These are phyloP conservation scores for Lycaena phlaeas DNA, from an alignment of 2,888 invertebrate species.

Conservation along the genomic window DNA sequence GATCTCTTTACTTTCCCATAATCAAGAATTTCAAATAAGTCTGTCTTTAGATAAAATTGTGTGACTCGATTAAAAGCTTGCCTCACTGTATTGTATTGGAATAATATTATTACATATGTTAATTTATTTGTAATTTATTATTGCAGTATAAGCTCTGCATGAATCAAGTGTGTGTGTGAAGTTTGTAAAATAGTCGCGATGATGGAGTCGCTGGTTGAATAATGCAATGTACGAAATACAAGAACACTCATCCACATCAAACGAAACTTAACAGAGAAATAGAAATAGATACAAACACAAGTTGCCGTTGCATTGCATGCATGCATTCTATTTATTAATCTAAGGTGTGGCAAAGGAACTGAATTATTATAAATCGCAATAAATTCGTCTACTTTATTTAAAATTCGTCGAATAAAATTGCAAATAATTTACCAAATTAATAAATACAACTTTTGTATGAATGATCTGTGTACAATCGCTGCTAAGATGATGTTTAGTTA, in stretches of 20 bases:
- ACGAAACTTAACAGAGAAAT: constrained; percentile 36
- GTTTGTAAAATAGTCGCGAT: constrained; percentile 43
- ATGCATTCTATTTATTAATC: constrained; percentile 64
- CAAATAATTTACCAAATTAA: constrained; percentile 51
- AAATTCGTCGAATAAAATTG: constrained; percentile 26
- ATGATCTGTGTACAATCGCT: constrained; percentile 57
- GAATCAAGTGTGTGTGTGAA: constrained; percentile 32
- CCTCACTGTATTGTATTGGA: constrained; percentile 33
- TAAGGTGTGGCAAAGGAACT: constrained; percentile 73
- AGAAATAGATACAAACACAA: constrained; percentile 33
- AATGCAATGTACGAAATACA: constrained; percentile 33
- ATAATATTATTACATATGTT: constrained; percentile 7
- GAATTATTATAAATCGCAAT: constrained; percentile 50
- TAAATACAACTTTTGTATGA: constrained; percentile 43
- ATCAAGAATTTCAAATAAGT: background rate
- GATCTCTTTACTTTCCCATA: background rate
- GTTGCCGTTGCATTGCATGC: constrained; percentile 38
- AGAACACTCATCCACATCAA: constrained; percentile 25
- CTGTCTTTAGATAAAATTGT: constrained; percentile 17
- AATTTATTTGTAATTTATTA: background rate
- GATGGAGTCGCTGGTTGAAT: constrained; percentile 51
- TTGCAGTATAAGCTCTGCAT: constrained; percentile 18
- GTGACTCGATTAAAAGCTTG: constrained; percentile 37
- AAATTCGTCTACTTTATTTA: constrained; percentile 45
- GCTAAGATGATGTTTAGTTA: constrained; percentile 59